Base-by-base conservation (phyloP, 2,113 vertebrate species). In the Chaetura pelagica region DNA sequence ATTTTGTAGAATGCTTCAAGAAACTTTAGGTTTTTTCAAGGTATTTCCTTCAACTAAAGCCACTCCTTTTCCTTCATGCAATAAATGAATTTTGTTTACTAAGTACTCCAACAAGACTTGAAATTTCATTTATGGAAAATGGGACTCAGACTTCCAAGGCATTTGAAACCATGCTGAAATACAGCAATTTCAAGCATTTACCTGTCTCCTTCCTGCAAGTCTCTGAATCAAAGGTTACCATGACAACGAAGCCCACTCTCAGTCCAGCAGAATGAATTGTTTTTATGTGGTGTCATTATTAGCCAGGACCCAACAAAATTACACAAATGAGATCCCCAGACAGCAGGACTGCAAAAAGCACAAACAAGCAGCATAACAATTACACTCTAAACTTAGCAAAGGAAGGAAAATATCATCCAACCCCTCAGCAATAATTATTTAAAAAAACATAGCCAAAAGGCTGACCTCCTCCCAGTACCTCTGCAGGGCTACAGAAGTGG, bases 111-210 rank as follows among this genome's bases (percentile, higher is more conserved):
- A 69, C 78, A 68, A n/a, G 89, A 73, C 63, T 93, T 69, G 77
- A 94, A 87, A 93, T 94, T 85, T 93, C 77, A 66, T 95, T 94
- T 95, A 35, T 68, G 61, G 84, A 63, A 94, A 95, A 87, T 27
- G 35, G 71, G 72, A 77, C 54, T 77, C 61, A 84, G 94, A 68
- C 46, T 30, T 92, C 62, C 4, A 1, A 90, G 64, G 86, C 57
- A 55, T 82, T 94, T 76, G 71, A 96, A 97, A 68, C 73, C 87
- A 83, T 29, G 44, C 87, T 96, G 94, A 92, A 96, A 96, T 38
- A 42, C 20, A 52, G 87, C 96, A 97, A 96, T 97, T 97, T 94
- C 77, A 69, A 76, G 77, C 94, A 95, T 81, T 97, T 96, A 96
- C 96, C 93, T 95, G 74, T 82, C 84, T 92, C 82, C 42, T 93